A percentile compares a stretch with the other conserved stretches of the same genome.
These are phyloP conservation scores for Branchinecta lindahli DNA, from an alignment of 1,140 invertebrate genomes.

Conservation along the genomic window DNA sequence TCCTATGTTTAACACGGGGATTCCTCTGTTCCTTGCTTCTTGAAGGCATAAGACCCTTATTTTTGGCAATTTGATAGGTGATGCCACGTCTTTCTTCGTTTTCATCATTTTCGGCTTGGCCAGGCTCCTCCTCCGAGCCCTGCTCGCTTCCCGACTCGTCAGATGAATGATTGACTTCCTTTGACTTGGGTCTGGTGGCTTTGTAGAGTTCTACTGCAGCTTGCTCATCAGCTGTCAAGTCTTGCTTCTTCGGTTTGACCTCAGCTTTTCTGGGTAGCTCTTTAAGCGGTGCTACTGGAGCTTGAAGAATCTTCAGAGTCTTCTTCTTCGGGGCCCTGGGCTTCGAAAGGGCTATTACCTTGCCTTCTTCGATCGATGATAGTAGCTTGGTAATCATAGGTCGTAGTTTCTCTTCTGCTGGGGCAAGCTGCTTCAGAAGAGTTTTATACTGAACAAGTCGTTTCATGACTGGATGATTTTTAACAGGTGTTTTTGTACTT, in stretches of 20 bases:
- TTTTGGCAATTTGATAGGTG: slow-evolving; percentile 84
- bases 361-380: slow-evolving; percentile 23
- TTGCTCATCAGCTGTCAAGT: slow-evolving; percentile 27
- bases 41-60: slow-evolving; percentile 76
- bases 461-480: slow-evolving; percentile 71
- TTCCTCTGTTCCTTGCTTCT: slow-evolving; percentile 80
- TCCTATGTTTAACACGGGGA: slow-evolving; percentile 80
- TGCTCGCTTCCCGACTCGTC: slow-evolving; percentile 21
- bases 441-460: slow-evolving; percentile 60
- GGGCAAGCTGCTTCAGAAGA: slow-evolving; percentile 51
- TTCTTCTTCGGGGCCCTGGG: slow-evolving; percentile 25
- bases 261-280: slow-evolving; percentile 2
- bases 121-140: slow-evolving; percentile 20
- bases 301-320: slow-evolving; percentile 17
- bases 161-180: slow-evolving; percentile 26
- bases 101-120: slow-evolving; percentile 22
- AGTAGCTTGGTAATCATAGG: slow-evolving; percentile 35
- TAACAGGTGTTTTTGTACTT: slow-evolving; percentile 43
- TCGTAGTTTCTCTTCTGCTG: slow-evolving; percentile 44
- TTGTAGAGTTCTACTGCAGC: slow-evolving; percentile 28
- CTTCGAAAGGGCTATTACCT: slow-evolving; percentile 26
- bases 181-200: slow-evolving; percentile 24
- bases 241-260: slow-evolving; percentile 12
- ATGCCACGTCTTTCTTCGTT: slow-evolving; percentile 51
- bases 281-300: neutral